These are phyloP conservation scores for Fistularia commersonii DNA, from an alignment of 2,797 vertebrate species.

Conservation along the genomic window DNA sequence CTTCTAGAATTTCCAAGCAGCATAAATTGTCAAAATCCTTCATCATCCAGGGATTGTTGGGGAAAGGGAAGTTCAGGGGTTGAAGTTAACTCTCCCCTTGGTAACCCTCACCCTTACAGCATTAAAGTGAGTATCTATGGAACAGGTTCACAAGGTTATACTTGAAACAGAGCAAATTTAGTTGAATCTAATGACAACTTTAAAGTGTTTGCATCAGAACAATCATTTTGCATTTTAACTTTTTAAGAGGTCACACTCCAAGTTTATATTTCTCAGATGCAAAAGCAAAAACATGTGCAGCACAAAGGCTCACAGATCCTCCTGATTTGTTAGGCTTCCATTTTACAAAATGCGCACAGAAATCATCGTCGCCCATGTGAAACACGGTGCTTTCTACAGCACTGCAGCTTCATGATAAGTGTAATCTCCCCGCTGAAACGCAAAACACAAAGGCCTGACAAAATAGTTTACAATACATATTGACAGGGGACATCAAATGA, in stretches of 20 bases:
- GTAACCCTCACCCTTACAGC: conserved; percentile 8
- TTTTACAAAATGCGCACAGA: conserved; percentile 1
- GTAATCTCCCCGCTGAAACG: conserved; percentile 33
- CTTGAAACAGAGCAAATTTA: background rate
- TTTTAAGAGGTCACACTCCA: conserved; percentile 4
- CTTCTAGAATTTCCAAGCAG: conserved; percentile 24
- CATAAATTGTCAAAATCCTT: conserved; percentile 2
- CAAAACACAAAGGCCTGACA: conserved; percentile 20
- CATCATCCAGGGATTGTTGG: conserved; percentile 5
- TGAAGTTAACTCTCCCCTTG: conserved; percentile 10
- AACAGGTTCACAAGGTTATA: background rate
- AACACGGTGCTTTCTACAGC: conserved; percentile 11
- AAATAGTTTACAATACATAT: conserved; percentile 15
- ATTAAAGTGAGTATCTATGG: conserved; percentile 31
- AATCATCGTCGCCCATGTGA: conserved; percentile 31
- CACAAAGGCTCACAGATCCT: no score
- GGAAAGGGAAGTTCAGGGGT: background rate
- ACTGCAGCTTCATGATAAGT: conserved; percentile 24
- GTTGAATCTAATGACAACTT: background rate
- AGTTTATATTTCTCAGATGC: conserved; percentile 20
- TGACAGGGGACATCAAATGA: conserved; percentile 10
- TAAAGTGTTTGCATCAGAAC: no score
- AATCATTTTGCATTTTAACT: no score
- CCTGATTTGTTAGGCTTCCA: no score
- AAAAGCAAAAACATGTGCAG: background rate